Conservation (phyloP, 2,113 vertebrate genomes). For the Misgurnus mizolepis region DNA sequence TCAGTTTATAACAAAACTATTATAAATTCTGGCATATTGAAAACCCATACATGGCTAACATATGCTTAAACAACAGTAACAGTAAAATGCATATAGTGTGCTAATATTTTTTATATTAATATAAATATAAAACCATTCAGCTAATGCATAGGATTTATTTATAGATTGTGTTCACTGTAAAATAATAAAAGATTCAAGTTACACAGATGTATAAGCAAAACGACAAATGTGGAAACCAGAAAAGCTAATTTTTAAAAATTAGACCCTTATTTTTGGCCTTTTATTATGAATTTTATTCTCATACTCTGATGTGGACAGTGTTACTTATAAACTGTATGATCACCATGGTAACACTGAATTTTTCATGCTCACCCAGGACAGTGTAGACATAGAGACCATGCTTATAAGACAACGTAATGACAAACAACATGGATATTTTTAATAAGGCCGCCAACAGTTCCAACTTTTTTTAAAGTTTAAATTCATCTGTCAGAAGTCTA, state of each 20-base stretch:
- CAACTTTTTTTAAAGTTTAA: conserved; percentile 33
- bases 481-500: conserved; percentile 42
- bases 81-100: too few relatives aligned
- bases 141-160: too few relatives aligned
- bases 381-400: conserved; percentile 40
- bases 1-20: too few relatives aligned
- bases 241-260: conserved; percentile 39
- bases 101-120: too few relatives aligned
- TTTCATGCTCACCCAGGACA: conserved; percentile 53
- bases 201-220: not conserved
- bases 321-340: conserved; percentile 38
- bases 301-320: conserved; percentile 59
- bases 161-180: too few relatives aligned
- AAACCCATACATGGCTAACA: too few relatives aligned
- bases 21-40: too few relatives aligned
- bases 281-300: conserved; percentile 72
- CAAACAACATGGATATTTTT: conserved; percentile 51
- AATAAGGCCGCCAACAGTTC: conserved; percentile 64
- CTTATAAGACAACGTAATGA: conserved; percentile 55
- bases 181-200: not conserved
- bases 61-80: too few relatives aligned
- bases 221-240: not conserved
- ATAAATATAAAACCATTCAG: too few relatives aligned
- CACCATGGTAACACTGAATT: conserved; percentile 63
- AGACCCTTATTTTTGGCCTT: conserved; percentile 58